Conservation (phyloP, 2,113 vertebrate genomes). For the Beaufortia kweichowensis region DNA sequence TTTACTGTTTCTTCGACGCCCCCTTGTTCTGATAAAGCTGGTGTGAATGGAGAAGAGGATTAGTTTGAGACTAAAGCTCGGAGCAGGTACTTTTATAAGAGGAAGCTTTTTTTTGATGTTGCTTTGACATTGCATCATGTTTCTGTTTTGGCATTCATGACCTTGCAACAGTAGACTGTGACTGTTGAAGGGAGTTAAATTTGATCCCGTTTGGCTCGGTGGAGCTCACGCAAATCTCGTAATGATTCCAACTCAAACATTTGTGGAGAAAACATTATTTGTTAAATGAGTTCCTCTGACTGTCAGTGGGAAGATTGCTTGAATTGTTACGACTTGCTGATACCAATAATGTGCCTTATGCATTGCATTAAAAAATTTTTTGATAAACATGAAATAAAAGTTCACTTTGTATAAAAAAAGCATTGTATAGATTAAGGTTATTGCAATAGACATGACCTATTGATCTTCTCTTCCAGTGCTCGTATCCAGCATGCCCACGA, state of each 20-base stretch:
- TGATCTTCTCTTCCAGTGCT: constrained; percentile 34
- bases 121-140: constrained; percentile 72
- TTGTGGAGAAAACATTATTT: constrained; percentile 1
- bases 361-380: no score
- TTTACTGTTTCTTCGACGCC: constrained; percentile 69
- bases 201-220: not conserved
- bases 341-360: no score
- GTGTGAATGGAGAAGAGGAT: constrained; percentile 68
- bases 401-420: constrained; percentile 12
- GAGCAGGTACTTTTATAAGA: constrained; percentile 62
- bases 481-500: constrained; percentile 32
- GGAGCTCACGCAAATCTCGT: not conserved
- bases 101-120: constrained; percentile 58
- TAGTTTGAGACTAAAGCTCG: constrained; percentile 68
- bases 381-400: no score
- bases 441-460: constrained; percentile 34
- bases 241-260: constrained; percentile 9
- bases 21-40: constrained; percentile 65
- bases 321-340: no score
- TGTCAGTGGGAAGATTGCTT: no score
- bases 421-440: constrained; percentile 32
- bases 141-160: constrained; percentile 54
- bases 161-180: constrained; percentile 24
- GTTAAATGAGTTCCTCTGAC: no score
- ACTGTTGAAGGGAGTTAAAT: constrained; percentile 4